Percentiles rank a stretch among this genome's conserved stretches.
These are phyloP conservation scores for Drosophila subobscura DNA, from an alignment of 1,140 invertebrate genomes.

Conservation along the genomic window DNA sequence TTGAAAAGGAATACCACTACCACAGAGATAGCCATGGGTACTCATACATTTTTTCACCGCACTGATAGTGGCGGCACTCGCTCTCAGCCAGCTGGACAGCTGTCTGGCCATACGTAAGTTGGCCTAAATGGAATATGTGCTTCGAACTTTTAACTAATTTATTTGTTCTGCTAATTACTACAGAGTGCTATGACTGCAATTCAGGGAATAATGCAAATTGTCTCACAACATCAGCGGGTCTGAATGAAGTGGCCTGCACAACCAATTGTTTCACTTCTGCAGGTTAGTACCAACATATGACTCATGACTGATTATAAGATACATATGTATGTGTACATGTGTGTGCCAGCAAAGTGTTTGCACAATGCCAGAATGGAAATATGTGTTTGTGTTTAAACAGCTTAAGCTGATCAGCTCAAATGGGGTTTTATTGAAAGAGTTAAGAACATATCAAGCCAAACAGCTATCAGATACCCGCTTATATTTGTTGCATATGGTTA, in stretches of 20 bases:
- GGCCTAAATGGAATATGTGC: no score
- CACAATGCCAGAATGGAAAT: no score
- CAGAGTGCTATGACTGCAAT: slow-evolving; percentile 12
- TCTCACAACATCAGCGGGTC: background rate
- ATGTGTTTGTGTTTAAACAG: no score
- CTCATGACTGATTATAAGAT: slow-evolving; percentile 24
- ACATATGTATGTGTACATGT: no score
- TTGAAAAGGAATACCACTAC: background rate
- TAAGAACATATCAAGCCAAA: no score
- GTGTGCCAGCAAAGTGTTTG: no score
- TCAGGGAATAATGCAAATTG: background rate
- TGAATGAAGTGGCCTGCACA: background rate
- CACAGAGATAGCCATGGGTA: slow-evolving; percentile 14
- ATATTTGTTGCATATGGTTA: no score
- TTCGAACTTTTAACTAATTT: background rate
- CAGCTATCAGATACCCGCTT: no score
- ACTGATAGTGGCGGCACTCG: slow-evolving; percentile 27
- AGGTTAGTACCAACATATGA: slow-evolving; percentile 28
- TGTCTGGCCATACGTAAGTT: slow-evolving; percentile 11
- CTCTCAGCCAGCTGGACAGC: slow-evolving; percentile 23
- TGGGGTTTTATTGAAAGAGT: no score
- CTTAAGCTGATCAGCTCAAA: no score
- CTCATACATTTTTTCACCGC: background rate
- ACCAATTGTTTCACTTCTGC: slow-evolving; percentile 3
- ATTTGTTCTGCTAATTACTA: background rate